Conservation (phyloP, 1,140 invertebrate species). For the Yoshiicerus persimilis region DNA sequence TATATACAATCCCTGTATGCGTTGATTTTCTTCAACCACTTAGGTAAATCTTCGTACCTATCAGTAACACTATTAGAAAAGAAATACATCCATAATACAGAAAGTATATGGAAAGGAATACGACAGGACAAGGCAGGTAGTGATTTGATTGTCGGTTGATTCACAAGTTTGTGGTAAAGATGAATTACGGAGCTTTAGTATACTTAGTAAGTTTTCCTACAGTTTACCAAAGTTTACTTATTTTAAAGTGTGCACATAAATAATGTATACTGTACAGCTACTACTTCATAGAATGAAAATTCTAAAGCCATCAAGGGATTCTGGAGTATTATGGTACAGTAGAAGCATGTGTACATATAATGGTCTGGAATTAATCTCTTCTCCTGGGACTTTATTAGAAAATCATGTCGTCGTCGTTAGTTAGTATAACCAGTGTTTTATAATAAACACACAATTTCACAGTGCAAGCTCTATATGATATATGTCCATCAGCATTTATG, state of each 20-base stretch:
- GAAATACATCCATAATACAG: neutral
- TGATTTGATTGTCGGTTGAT: constrained; percentile 26
- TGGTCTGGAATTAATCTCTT: too few relatives aligned
- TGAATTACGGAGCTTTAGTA: neutral
- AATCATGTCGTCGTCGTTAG: neutral
- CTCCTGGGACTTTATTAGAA: neutral
- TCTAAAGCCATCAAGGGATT: too few relatives aligned
- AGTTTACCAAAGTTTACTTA: neutral
- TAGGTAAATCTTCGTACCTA: neutral
- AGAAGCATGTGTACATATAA: too few relatives aligned
- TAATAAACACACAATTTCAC: neutral
- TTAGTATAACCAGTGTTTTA: neutral
- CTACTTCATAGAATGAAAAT: too few relatives aligned
- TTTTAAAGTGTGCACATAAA: neutral
- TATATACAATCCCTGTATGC: neutral
- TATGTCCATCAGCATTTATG: too few relatives aligned
- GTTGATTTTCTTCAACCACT: neutral
- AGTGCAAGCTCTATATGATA: neutral
- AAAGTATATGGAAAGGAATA: neutral
- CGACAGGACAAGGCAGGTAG: neutral
- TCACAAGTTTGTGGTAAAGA: constrained; percentile 10
- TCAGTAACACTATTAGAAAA: neutral
- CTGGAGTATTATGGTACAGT: too few relatives aligned
- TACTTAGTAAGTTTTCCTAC: neutral
- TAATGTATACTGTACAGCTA: neutral